Conservation (phyloP, 2,888 invertebrate genomes). For the Drosophila pseudotakahashii region DNA sequence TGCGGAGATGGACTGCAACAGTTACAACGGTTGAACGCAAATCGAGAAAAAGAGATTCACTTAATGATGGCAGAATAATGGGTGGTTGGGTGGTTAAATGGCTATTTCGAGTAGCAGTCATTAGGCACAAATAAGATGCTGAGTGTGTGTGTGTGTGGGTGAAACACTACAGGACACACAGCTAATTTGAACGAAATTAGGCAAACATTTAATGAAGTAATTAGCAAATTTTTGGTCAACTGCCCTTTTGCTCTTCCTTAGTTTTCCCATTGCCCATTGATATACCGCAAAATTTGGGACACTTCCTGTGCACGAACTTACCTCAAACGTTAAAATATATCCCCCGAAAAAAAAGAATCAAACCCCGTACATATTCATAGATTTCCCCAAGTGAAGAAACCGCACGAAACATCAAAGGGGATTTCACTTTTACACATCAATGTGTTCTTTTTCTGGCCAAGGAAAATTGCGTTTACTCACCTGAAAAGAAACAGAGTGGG, state of each 20-base stretch:
- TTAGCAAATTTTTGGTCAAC: constrained; percentile 71
- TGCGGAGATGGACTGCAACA: constrained; percentile 28
- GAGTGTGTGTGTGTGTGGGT: constrained; percentile 1
- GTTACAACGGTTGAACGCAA: constrained; percentile 27
- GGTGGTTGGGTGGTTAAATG: constrained; percentile 17
- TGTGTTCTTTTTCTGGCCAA: constrained; percentile 37
- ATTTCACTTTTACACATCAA: constrained; percentile 61
- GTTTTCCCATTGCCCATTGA: not conserved
- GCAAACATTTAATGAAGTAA: constrained; percentile 80
- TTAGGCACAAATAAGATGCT: constrained; percentile 33
- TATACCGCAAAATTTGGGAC: not conserved
- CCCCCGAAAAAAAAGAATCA: not conserved
- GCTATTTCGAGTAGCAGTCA: constrained; percentile 35
- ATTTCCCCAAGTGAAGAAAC: constrained; percentile 21
- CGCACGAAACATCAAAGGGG: constrained; percentile 60
- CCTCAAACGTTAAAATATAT: not conserved
- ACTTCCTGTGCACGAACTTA: constrained; percentile 9
- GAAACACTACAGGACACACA: constrained; percentile 20
- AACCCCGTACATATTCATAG: constrained; percentile 22
- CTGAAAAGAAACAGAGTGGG: constrained; percentile 56
- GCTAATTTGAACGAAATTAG: constrained; percentile 78
- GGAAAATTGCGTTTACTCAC: constrained; percentile 72
- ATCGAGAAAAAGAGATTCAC: constrained; percentile 37
- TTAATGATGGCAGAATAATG: constrained; percentile 34
- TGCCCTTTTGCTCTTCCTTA: constrained; percentile 7